Evolutionary conservation across 2,888 invertebrate species (phyloP), one percentile per base, ranked within the genome.

Genomic region (Stenodema calcarata): DNA sequence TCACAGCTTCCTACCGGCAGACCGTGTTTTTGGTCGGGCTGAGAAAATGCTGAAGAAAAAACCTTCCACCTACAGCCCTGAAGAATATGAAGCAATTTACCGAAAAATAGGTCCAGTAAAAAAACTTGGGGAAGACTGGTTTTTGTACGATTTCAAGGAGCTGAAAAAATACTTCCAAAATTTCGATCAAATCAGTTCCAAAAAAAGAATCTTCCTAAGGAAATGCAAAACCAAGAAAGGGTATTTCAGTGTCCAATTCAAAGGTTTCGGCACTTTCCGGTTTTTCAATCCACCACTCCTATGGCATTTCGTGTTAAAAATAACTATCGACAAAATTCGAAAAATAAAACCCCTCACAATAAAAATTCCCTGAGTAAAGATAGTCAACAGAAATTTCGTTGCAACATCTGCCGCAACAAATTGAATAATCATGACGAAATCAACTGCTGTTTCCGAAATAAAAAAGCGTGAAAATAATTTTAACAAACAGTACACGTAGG

Each of bases 41-140:
- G 80, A 80, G 16, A 80, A 80, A 28, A 1, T 35, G 27, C 79
- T 79, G 6, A 75, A 44, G 79, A 44, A 50, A 18, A 79, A 27
- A 18, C 1, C 47, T 42, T 1, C 18, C 30, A 76, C 30, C 41
- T 3, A 35, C 41, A 79, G 44, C 47, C 44, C 79, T 80, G 54
- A 47, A 11, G 50, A 80, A 18, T 79, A 79, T 44, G 47, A 27
- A 42, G 79, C 42, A 42, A 41, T 79, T 27, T 79, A 79, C 4
- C 28, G 47, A 23, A 28, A 79, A 62, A 12, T 82, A 7, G 82
- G 82, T 18, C 18, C 2, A 30, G 69, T 82, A 35, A 28, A 82
- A 41, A 82, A 82, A 35, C 82, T 82, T 16, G 82, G 82, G 27
- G 69, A 18, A 41, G 82, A 82, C 16, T 83, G 70, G 70, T 4